Percentiles rank a stretch among this genome's conserved stretches.
Conservation (phyloP, 1,140 invertebrate genomes). For the Drosophila pallidifrons region DNA sequence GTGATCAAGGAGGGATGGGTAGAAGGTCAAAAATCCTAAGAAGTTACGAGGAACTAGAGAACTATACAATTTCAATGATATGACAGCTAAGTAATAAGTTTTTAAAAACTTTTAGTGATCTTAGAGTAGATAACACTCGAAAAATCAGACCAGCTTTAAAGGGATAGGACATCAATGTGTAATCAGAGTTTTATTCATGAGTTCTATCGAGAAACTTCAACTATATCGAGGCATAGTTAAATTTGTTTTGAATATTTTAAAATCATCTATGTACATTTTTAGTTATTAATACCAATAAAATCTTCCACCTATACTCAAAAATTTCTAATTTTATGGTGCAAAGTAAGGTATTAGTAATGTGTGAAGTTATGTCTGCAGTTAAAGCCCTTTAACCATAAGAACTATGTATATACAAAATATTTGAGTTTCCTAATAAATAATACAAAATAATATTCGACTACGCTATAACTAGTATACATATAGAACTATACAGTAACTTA, state of each 20-base stretch:
- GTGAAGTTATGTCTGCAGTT: background rate
- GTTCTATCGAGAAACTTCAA: too few species aligned
- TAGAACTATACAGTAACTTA: background rate
- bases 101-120: too few species aligned
- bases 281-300: background rate
- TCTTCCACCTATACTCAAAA: background rate
- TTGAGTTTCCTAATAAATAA: background rate
- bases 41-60: background rate
- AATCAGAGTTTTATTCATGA: too few species aligned
- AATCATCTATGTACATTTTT: too few species aligned
- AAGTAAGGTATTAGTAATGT: constrained; percentile 17
- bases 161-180: too few species aligned
- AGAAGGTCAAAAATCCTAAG: background rate
- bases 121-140: too few species aligned
- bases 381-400: background rate
- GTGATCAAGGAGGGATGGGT: background rate
- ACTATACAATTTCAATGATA: too few species aligned
- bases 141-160: too few species aligned
- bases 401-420: background rate
- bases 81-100: too few species aligned
- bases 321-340: constrained; percentile 15
- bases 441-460: background rate
- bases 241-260: too few species aligned
- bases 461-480: background rate
- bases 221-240: too few species aligned